Evolutionary conservation across 2,113 vertebrate genomes (phyloP).

Genomic region (Cryptomyrus ogoouensis): DNA sequence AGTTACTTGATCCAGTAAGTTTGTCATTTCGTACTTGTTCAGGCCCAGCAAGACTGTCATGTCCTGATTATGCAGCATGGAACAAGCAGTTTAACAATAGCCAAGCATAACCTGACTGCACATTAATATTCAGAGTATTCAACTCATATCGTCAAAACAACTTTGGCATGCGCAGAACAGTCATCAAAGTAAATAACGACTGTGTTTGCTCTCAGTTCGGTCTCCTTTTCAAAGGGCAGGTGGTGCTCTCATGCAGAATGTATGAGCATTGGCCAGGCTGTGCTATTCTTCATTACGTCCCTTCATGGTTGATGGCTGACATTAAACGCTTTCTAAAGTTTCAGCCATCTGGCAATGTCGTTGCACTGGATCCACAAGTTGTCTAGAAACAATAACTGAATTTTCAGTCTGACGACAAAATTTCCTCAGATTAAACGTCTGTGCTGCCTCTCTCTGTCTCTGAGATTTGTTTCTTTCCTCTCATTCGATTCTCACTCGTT

Average conservation of each 20-base stretch:
- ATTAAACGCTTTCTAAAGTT: conserved; percentile 39
- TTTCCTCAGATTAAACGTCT: conserved; percentile 20
- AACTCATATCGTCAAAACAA: conserved; percentile 31
- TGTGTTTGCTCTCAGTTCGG: conserved; percentile 35
- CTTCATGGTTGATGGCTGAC: conserved; percentile 30
- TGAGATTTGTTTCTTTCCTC: background rate
- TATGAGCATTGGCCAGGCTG: conserved; percentile 33
- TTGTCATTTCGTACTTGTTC: background rate
- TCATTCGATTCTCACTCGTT: conserved; percentile 29
- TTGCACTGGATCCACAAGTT: conserved; percentile 23
- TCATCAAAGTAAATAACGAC: conserved; percentile 44
- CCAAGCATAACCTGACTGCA: background rate
- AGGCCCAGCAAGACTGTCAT: background rate
- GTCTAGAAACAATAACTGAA: conserved; percentile 2
- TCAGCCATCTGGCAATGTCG: conserved; percentile 34
- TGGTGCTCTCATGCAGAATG: conserved; percentile 46
- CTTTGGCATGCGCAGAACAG: conserved; percentile 32
- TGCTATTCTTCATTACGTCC: conserved; percentile 46
- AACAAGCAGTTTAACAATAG: conserved; percentile 22
- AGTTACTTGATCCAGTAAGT: background rate
- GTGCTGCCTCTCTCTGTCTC: background rate
- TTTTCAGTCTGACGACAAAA: background rate
- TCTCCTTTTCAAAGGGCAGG: conserved; percentile 33
- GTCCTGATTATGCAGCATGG: background rate
- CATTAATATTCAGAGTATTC: conserved; percentile 23